phyloP scores from a whole-genome alignment of 2,797 vertebrate species.

The Scomberomorus guttatus region DNA sequence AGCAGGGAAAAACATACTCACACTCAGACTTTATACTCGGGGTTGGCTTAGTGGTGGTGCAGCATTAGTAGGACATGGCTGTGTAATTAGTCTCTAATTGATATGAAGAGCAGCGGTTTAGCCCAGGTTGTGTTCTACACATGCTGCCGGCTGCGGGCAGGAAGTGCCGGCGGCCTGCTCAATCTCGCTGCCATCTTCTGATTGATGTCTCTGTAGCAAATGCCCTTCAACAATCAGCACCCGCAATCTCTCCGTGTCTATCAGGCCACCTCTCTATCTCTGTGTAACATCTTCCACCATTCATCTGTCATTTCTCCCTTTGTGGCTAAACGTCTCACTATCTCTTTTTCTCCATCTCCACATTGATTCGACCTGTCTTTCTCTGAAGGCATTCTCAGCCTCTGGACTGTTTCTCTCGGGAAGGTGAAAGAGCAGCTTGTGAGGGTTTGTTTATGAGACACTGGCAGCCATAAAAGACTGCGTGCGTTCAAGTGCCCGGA shows the following conservation, averaged over 20 bases:
- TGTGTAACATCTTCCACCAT: constrained; percentile 64
- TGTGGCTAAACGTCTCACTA: constrained; percentile 60
- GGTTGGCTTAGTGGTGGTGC: constrained; percentile 45
- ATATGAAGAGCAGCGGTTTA: constrained; percentile 69
- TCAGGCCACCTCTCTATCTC: constrained; percentile 67
- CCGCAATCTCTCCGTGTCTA: constrained; percentile 60
- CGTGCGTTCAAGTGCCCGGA: constrained; percentile 31
- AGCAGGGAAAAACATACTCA: constrained; percentile 28
- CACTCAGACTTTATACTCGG: constrained; percentile 28
- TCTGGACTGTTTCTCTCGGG: constrained; percentile 52
- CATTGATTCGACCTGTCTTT: constrained; percentile 53
- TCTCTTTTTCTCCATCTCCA: constrained; percentile 61
- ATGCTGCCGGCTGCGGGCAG: constrained; percentile 49
- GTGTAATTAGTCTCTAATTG: constrained; percentile 82
- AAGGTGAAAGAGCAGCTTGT: constrained; percentile 58
- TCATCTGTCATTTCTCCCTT: constrained; percentile 69
- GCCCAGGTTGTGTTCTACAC: constrained; percentile 67
- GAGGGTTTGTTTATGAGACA: constrained; percentile 56
- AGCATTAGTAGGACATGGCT: constrained; percentile 78
- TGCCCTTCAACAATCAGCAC: constrained; percentile 73
- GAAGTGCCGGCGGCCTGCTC: constrained; percentile 49
- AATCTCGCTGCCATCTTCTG: constrained; percentile 66
- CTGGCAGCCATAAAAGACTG: constrained; percentile 42
- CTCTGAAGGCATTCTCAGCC: constrained; percentile 62
- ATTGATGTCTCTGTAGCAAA: constrained; percentile 76